Conservation (phyloP, 2,113 vertebrate genomes). For the Gila orcuttii region DNA sequence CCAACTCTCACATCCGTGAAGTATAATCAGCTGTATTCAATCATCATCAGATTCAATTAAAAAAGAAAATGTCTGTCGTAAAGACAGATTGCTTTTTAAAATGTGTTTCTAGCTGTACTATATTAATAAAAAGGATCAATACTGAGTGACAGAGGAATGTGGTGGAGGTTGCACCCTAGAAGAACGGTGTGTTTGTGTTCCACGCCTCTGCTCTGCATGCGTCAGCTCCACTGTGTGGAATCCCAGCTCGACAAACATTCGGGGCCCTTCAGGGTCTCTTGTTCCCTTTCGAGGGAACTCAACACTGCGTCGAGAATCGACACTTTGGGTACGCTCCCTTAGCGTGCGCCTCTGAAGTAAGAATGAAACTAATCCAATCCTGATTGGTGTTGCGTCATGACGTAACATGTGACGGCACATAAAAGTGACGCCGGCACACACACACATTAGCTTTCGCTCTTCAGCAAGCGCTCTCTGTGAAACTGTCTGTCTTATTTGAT, state of each 20-base stretch:
- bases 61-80: background rate
- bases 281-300: too few species aligned
- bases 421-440: too few species aligned
- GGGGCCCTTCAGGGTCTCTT: conserved; percentile 61
- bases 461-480: too few species aligned
- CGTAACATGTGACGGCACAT: too few species aligned
- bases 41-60: background rate
- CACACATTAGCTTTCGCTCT: too few species aligned
- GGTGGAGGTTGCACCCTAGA: conserved; percentile 34
- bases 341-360: too few species aligned
- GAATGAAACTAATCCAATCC: too few species aligned
- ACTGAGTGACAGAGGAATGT: conserved; percentile 24
- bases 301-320: too few species aligned
- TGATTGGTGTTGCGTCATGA: too few species aligned
- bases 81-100: background rate
- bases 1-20: background rate
- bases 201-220: background rate
- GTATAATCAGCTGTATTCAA: background rate
- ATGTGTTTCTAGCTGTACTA: conserved; percentile 7
- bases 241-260: conserved; percentile 65
- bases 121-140: conserved; percentile 35
- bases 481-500: too few species aligned
- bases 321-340: too few species aligned
- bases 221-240: conserved; percentile 50
- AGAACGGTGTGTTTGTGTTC: conserved; percentile 24